Percentiles rank a stretch among this genome's conserved stretches.
Evolutionary conservation across 2,888 invertebrate genomes (phyloP).

Genomic region (Disparrhopalites patrizii): DNA sequence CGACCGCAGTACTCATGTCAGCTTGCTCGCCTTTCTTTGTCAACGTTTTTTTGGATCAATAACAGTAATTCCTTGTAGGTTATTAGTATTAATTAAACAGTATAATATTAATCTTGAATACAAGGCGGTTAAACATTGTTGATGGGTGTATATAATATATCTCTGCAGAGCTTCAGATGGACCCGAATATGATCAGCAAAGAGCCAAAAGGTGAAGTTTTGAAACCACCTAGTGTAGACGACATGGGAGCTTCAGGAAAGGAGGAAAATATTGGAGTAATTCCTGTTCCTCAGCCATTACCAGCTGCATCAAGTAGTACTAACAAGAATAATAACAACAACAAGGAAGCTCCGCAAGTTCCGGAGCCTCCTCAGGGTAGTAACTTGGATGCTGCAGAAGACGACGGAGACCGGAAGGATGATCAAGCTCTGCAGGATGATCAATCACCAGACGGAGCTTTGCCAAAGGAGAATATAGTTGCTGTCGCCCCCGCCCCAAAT

Average conservation of each 20-base stretch:
- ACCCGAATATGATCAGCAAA: slow-evolving; percentile 33
- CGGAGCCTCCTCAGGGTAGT: slow-evolving; percentile 27
- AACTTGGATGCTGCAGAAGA: slow-evolving; percentile 47
- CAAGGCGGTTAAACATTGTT: too few species aligned
- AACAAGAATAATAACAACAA: not conserved
- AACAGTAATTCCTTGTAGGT: too few species aligned
- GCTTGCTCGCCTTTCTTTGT: too few species aligned
- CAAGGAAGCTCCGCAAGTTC: slow-evolving; percentile 26
- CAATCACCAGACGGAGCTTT: slow-evolving; percentile 47
- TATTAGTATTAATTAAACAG: too few species aligned
- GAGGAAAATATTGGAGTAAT: slow-evolving; percentile 36
- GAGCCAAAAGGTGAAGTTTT: slow-evolving; percentile 17
- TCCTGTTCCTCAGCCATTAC: slow-evolving; percentile 34
- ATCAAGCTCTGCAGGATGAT: slow-evolving; percentile 41
- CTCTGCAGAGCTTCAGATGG: slow-evolving; percentile 43
- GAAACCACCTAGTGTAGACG: not conserved
- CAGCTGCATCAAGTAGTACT: not conserved
- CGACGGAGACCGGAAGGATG: slow-evolving; percentile 44
- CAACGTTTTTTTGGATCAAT: too few species aligned
- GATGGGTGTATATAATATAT: slow-evolving; percentile 1
- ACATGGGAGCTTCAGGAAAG: slow-evolving; percentile 13
- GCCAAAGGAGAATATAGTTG: slow-evolving; percentile 27
- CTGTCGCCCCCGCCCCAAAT: slow-evolving; percentile 25
- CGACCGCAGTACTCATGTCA: too few species aligned
- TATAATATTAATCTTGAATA: too few species aligned